Base-by-base conservation (phyloP, 30 jellyfish, hydroid and myxozoan genomes). In the Sanderia malayensis region DNA sequence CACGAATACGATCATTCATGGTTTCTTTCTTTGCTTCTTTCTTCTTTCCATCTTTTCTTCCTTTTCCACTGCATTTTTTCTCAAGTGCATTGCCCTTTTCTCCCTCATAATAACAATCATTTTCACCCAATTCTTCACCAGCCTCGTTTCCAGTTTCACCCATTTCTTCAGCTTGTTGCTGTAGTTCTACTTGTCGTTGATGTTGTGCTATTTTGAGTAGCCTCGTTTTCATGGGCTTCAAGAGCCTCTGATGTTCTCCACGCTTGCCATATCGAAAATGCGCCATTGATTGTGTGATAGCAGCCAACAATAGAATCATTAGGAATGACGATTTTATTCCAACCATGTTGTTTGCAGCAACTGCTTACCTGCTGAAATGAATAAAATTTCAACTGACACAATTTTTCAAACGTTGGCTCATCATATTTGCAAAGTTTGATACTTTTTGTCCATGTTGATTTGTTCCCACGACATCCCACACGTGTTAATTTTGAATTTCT, bases 251-350 rank as follows among this genome's bases (percentile, higher is more conserved):
- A 49, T 49, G 64, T 49, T 4, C 64, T 49, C 64, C 64, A 19
- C 64, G 64, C 24, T 49, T 49, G 64, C 64, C 64, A 24, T 49
- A 49, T 49, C 64, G 64, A 19, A 49, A 49, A 49, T 49, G 64
- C 64, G 25, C 64, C 27, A 3, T 19, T 49, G 64, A 2, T 19
- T 9, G 23, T 18, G 64, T 49, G 6, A 19, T 3, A 49, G 27
- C 27, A 24, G 18, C 4, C 27, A 49, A 24, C 8, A 49, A 4
- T 8, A 15, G 7, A 8, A 49, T 18, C 18, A 49, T 2, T 7
- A 49, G 23, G 6, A 19, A 18, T 9, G 64, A 2, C 7, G 18
- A 4, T 49, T 18, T 49, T 4, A 49, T 49, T 15, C 6, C 25
- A 49, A 19, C 11, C 64, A 49, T 49, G n/a, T n/a, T n/a, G n/a